Conservation (phyloP, 2,888 invertebrate genomes). For the Mythimna vitellina region DNA sequence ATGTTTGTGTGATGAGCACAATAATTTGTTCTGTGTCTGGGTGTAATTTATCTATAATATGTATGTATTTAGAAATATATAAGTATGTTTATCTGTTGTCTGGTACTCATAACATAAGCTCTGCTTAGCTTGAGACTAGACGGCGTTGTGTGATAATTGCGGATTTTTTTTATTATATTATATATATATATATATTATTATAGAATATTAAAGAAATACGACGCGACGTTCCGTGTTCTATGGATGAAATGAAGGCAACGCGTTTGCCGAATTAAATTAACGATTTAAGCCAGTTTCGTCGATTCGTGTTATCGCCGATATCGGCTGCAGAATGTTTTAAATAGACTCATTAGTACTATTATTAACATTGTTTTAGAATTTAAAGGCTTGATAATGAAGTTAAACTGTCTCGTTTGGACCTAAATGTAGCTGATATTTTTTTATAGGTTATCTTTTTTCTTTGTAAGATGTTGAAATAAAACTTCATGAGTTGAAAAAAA, state of each 20-base stretch:
- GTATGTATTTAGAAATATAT: too few relatives aligned
- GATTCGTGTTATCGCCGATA: slow-evolving; percentile 12
- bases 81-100: too few relatives aligned
- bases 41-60: too few relatives aligned
- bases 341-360: slow-evolving; percentile 13
- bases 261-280: slow-evolving; percentile 43
- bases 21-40: too few relatives aligned
- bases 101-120: too few relatives aligned
- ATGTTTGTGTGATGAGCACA: too few relatives aligned
- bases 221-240: background rate
- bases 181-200: too few relatives aligned
- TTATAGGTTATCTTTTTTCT: background rate
- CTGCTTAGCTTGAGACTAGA: too few relatives aligned
- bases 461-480: background rate
- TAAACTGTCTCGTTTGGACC: background rate
- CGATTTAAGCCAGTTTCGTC: slow-evolving; percentile 32
- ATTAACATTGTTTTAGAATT: background rate
- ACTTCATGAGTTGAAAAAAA: too few relatives aligned
- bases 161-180: too few relatives aligned
- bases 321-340: slow-evolving; percentile 8
- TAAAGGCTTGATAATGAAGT: slow-evolving; percentile 4
- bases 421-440: background rate
- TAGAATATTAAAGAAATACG: background rate
- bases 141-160: too few relatives aligned
- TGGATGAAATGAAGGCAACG: slow-evolving; percentile 35